These are phyloP conservation scores for Cladopsammia gracilis DNA, from an alignment of 64 coral and sea anemone species.

Conservation along the genomic window DNA sequence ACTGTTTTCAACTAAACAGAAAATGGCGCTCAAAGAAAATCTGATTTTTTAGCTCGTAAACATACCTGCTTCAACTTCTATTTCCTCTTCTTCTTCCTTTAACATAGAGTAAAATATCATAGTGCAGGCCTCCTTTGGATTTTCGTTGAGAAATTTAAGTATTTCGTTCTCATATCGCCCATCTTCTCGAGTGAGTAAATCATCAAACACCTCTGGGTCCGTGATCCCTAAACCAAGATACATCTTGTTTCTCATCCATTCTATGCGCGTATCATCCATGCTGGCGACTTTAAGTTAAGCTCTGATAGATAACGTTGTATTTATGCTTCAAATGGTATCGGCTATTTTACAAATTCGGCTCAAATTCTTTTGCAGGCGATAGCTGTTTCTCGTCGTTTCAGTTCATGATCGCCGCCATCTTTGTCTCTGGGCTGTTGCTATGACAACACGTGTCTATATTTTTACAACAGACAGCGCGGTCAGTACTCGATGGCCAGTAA, in stretches of 20 bases:
- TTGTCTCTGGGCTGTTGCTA: slow-evolving; percentile 9
- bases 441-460: no score
- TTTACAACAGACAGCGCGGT: no score
- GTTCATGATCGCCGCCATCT: background rate
- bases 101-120: slow-evolving; percentile 96
- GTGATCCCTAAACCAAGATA: slow-evolving; percentile 93
- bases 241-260: slow-evolving; percentile 96
- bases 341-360: background rate
- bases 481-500: no score
- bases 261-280: slow-evolving; percentile 98
- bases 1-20: background rate
- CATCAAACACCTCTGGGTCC: slow-evolving; percentile 97
- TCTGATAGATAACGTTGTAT: background rate
- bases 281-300: background rate
- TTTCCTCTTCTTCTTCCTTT: slow-evolving; percentile 82
- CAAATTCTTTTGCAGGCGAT: background rate
- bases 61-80: slow-evolving; percentile 73
- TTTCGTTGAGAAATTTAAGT: slow-evolving; percentile 93
- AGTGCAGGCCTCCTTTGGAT: slow-evolving; percentile 89
- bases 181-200: slow-evolving; percentile 97
- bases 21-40: slow-evolving; percentile 1
- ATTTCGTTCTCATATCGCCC: slow-evolving; percentile 92
- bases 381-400: background rate
- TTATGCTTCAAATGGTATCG: background rate
- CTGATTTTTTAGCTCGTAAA: background rate